Conservation (phyloP, 2,797 vertebrate species). For the Leptodactylus fallax region DNA sequence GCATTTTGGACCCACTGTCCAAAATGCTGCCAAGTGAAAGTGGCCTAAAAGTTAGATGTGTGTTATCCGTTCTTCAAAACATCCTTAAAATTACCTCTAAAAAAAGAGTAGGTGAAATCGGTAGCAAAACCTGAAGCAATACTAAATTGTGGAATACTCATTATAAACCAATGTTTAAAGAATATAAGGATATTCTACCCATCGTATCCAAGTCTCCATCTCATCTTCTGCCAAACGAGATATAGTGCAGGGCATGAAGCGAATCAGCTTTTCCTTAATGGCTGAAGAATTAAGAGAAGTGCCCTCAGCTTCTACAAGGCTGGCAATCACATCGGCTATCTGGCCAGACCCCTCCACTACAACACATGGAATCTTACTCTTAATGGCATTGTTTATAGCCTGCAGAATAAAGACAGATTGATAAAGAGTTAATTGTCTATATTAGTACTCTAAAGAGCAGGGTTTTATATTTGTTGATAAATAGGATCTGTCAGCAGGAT, state of each 20-base stretch:
- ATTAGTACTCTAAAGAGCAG: too few species aligned
- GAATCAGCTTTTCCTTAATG: slow-evolving; percentile 78
- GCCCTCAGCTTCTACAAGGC: slow-evolving; percentile 75
- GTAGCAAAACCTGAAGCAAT: neutral
- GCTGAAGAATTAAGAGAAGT: slow-evolving; percentile 72
- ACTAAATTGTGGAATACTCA: too few species aligned
- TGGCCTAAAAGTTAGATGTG: neutral
- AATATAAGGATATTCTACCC: slow-evolving; percentile 65
- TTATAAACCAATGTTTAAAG: too few species aligned
- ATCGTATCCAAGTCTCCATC: slow-evolving; percentile 78
- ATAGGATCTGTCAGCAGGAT: too few species aligned
- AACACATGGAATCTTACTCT: slow-evolving; percentile 82
- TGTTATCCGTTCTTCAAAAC: too few species aligned
- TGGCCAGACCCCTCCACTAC: slow-evolving; percentile 81
- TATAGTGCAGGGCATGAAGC: slow-evolving; percentile 77
- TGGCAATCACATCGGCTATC: slow-evolving; percentile 77
- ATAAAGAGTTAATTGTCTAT: too few species aligned
- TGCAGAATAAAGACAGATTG: slow-evolving; percentile 46
- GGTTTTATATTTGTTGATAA: too few species aligned
- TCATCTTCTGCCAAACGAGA: slow-evolving; percentile 78
- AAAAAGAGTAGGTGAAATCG: too few species aligned
- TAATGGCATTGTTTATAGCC: slow-evolving; percentile 79
- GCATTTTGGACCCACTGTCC: too few species aligned
- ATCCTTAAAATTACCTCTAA: too few species aligned
- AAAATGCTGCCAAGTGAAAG: too few species aligned